phyloP scores from a whole-genome alignment of 2,797 vertebrate genomes.

The Hippocampus kuda region DNA sequence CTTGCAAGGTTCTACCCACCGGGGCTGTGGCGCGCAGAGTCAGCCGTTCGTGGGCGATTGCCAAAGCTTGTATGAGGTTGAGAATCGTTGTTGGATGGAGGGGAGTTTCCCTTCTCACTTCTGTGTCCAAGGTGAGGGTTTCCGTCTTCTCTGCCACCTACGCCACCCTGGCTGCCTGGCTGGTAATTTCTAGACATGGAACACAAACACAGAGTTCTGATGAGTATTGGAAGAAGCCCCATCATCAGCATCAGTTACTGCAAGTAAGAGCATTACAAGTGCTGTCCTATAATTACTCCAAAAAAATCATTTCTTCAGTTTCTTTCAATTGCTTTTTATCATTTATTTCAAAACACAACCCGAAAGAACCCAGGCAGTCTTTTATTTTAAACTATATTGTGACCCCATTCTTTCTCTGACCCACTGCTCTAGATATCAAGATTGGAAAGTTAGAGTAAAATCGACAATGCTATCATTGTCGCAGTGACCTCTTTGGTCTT shows the following conservation, averaged over 20 bases:
- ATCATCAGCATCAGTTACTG: background rate
- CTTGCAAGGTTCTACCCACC: conserved; percentile 52
- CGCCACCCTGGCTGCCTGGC: conserved; percentile 32
- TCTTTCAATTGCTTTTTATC: background rate
- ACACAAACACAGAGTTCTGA: background rate
- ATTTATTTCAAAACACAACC: background rate
- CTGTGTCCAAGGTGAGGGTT: conserved; percentile 39
- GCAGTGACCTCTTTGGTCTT: conserved; percentile 14
- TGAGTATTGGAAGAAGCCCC: no score
- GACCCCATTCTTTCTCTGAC: conserved; percentile 21
- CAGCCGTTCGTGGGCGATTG: conserved; percentile 58
- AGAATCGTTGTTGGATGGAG: conserved; percentile 35
- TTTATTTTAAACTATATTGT: background rate
- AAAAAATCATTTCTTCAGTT: background rate
- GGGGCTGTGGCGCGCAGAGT: conserved; percentile 56
- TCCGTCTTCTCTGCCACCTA: conserved; percentile 16
- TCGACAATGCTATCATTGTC: conserved; percentile 11
- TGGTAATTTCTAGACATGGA: conserved; percentile 46
- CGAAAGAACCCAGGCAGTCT: background rate
- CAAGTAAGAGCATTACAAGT: background rate
- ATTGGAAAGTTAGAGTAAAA: conserved; percentile 17
- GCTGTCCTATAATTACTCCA: background rate
- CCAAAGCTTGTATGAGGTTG: conserved; percentile 55
- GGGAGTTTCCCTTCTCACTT: conserved; percentile 43
- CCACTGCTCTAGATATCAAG: conserved; percentile 19